phyloP scores from a whole-genome alignment of 1,140 invertebrate genomes.

The Euwallacea fornicatus region DNA sequence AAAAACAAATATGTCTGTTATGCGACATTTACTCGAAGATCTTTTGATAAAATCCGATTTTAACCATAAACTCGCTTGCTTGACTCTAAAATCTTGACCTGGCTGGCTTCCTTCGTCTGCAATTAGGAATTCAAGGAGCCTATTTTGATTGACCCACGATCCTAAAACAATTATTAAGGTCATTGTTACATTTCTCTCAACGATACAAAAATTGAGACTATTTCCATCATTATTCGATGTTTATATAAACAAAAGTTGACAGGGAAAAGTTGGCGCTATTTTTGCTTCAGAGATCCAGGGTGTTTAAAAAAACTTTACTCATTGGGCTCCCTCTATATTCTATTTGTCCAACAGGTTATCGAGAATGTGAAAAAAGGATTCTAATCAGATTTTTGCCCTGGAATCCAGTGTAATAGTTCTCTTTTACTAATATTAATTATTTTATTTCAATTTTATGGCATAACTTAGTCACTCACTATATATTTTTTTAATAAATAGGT shows the following conservation, averaged over 20 bases:
- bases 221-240: neutral
- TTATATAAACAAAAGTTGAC: neutral
- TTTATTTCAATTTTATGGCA: too few relatives aligned
- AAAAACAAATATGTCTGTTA: conserved; percentile 50
- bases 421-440: too few relatives aligned
- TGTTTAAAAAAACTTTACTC: neutral
- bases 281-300: neutral
- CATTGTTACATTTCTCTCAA: neutral
- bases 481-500: conserved; percentile 2
- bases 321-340: neutral
- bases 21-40: conserved; percentile 47
- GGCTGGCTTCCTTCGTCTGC: conserved; percentile 58
- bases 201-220: neutral
- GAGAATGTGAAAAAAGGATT: neutral
- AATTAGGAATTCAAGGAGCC: conserved; percentile 79
- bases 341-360: neutral
- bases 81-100: conserved; percentile 67
- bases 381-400: neutral
- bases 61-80: conserved; percentile 75
- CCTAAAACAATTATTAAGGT: conserved; percentile 61
- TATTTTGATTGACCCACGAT: conserved; percentile 77
- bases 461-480: neutral
- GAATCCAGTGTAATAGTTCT: neutral
- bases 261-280: neutral
- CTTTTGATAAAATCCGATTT: conserved; percentile 62